Evolutionary conservation across 2,113 vertebrate genomes (phyloP).

Genomic region (Antigone vipio): DNA sequence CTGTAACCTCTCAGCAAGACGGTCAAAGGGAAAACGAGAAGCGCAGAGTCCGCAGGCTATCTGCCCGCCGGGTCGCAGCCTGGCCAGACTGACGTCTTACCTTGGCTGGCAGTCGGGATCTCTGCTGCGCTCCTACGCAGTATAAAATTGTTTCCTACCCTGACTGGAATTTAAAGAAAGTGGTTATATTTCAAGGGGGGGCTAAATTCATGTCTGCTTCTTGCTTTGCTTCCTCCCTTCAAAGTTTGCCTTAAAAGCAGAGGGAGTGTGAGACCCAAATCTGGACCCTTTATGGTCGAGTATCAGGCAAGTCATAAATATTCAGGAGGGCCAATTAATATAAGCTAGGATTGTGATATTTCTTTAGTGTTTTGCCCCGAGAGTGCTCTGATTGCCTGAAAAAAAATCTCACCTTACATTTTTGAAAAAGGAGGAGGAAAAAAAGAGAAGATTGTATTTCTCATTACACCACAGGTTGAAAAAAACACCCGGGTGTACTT

Average conservation of each 20-base stretch:
- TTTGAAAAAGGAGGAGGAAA: background rate
- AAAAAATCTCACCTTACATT: background rate
- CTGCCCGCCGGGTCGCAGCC: accelerated
- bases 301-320: background rate
- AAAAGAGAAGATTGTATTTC: background rate
- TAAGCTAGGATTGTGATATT: background rate
- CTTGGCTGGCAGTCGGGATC: background rate
- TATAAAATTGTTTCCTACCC: background rate
- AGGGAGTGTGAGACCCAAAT: background rate
- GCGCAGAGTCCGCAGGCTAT: background rate
- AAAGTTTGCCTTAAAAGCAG: background rate
- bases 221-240: background rate
- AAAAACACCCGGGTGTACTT: background rate
- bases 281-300: background rate
- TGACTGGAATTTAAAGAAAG: background rate
- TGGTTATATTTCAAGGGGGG: background rate
- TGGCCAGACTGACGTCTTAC: background rate
- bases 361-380: background rate
- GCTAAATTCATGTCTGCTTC: background rate
- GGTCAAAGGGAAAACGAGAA: background rate
- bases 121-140: background rate
- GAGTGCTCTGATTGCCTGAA: background rate
- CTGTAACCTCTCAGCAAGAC: background rate
- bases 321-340: background rate
- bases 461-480: background rate